Conservation (phyloP, 2,113 vertebrate genomes). For the Paedocypris sp. region DNA sequence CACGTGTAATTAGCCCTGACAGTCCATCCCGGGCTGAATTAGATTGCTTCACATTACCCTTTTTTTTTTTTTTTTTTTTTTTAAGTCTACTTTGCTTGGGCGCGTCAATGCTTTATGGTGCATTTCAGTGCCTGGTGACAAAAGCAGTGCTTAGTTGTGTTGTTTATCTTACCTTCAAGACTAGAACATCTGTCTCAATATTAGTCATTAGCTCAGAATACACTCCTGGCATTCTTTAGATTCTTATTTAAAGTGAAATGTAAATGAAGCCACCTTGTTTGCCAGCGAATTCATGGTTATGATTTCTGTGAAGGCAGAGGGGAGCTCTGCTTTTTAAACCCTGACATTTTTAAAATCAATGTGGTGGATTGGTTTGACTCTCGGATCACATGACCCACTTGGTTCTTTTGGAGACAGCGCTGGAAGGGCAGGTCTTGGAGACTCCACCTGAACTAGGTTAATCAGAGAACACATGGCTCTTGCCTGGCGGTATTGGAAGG, state of each 20-base stretch:
- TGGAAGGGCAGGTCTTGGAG: conserved; percentile 31
- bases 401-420: conserved; percentile 21
- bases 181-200: conserved; percentile 6
- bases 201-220: not conserved
- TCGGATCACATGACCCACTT: conserved; percentile 11
- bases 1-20: conserved; percentile 67
- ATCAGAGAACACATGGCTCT: conserved; percentile 36
- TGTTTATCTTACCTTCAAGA: conserved; percentile 14
- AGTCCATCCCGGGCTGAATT: conserved; percentile 48
- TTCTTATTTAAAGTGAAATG: not conserved
- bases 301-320: no score
- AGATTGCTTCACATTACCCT: conserved; percentile 44
- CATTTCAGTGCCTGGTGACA: conserved; percentile 23
- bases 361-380: not conserved
- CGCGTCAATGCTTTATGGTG: conserved; percentile 26
- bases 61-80: no score
- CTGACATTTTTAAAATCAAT: not conserved
- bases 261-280: conserved; percentile 6
- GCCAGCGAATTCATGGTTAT: not conserved
- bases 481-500: conserved; percentile 36
- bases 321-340: no score
- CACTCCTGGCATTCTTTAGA: not conserved
- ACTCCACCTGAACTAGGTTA: conserved; percentile 45
- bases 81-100: conserved; percentile 33
- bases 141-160: conserved; percentile 18